Conservation (phyloP, 2,113 vertebrate species). For the Oxyruncus cristatus region DNA sequence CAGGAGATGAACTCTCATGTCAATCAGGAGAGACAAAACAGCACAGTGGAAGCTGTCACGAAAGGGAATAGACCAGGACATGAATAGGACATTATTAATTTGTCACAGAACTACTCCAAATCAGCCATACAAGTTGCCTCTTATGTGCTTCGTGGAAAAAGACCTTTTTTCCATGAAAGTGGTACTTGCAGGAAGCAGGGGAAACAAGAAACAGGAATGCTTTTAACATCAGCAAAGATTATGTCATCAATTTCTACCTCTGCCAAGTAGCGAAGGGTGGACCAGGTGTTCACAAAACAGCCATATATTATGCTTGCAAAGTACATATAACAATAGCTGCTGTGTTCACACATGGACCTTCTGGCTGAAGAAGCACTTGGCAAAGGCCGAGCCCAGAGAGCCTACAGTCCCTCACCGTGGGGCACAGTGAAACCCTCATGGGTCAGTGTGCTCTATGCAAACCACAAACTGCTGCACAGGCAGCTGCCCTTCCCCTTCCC, state of each 20-base stretch:
- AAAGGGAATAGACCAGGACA: not conserved
- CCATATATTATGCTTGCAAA: not conserved
- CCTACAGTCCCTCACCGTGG: fast-evolving
- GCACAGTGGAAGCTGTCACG: not conserved
- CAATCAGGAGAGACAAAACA: not conserved
- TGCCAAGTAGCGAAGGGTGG: not conserved
- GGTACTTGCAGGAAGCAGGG: not conserved
- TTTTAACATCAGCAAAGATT: not conserved
- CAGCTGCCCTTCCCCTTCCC: not conserved
- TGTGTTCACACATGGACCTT: fast-evolving
- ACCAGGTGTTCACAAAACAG: not conserved
- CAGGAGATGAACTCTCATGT: not conserved
- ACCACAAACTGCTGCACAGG: not conserved
- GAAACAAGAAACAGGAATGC: not conserved
- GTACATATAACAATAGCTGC: not conserved
- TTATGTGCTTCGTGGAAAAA: not conserved
- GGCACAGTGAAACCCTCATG: not conserved
- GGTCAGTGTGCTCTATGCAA: not conserved
- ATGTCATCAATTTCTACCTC: not conserved
- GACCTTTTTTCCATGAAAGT: not conserved
- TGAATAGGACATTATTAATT: not conserved
- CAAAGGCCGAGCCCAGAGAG: not conserved
- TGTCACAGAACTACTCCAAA: not conserved
- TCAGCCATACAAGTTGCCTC: not conserved
- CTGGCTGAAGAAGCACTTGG: not conserved